Conservation (phyloP, 2,888 invertebrate species). For the Glyphotaelius pellucidus region DNA sequence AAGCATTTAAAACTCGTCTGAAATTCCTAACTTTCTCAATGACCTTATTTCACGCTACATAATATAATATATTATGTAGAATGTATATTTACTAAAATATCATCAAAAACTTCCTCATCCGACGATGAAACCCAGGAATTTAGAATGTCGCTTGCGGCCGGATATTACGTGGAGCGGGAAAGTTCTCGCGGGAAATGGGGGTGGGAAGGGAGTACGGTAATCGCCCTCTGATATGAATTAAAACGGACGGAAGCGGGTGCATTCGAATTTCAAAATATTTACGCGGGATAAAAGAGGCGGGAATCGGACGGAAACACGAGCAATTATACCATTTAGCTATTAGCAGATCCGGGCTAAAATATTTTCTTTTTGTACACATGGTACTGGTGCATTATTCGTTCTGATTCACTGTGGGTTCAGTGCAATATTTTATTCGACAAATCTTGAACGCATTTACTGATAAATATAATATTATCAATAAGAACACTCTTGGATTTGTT, state of each 20-base stretch:
- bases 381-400: not conserved
- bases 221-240: not conserved
- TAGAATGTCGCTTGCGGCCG: not conserved
- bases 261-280: slow-evolving; percentile 47
- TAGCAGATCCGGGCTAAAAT: not conserved
- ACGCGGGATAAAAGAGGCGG: slow-evolving; percentile 42
- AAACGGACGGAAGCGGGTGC: slow-evolving; percentile 22
- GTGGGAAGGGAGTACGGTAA: not conserved
- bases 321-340: not conserved
- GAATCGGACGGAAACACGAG: not conserved
- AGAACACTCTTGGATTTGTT: too few species aligned
- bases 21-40: not conserved
- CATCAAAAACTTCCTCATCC: not conserved
- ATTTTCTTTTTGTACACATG: not conserved
- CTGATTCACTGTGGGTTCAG: not conserved
- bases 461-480: too few species aligned
- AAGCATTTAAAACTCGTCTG: not conserved
- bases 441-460: not conserved
- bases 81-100: not conserved
- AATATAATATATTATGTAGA: not conserved
- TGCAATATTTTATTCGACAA: not conserved
- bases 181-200: not conserved
- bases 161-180: slow-evolving; percentile 7
- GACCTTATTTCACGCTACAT: not conserved
- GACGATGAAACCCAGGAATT: not conserved